Evolutionary conservation across 2,888 invertebrate species (phyloP), one percentile per base, ranked within the genome.

Genomic region (Cryptocheilus praepositus): DNA sequence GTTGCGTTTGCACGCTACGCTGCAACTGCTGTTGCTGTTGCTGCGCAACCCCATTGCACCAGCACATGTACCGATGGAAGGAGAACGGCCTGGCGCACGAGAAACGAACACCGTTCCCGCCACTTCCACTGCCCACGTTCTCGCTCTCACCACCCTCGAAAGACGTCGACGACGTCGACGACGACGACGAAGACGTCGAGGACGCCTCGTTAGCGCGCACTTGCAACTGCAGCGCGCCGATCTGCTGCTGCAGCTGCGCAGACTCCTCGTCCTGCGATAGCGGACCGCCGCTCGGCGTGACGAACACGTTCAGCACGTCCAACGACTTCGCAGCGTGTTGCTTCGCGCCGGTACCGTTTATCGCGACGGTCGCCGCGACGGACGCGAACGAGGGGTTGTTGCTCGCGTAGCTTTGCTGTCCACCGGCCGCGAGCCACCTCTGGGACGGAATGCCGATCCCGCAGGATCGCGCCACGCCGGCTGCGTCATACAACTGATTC

Each of bases 51-150:
- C 21, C 51, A 44, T 67, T 56, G 60, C 88, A 88, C 85, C 86
- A 86, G 73, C 89, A 89, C 78, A 89, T 76, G 68, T 86, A 76
- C 59, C 83, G 83, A 74, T 89, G 89, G 66, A 86, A 88, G 53
- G 88, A 88, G 65, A 84, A 71, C 21, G 85, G 81, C 65, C 87
- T 81, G 44, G 89, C 89, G 81, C 89, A 89, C 53, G 76, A 70
- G 0, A 63, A 43, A 11, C 61, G 16, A 21, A 45, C 16, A 57
- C 5, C 67, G 54, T 49, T 62, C 45, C 64, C 68, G 36, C 36
- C 36, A 36, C 36, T 36, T 36, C 36, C 36, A 36, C 36, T 36
- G 36, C 7, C 36, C 36, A 11, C 36, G 57, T 43, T 61, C 22
- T 53, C 64, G 53, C 43, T 52, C 11, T 70, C 69, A 11, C 11